Base-by-base conservation (phyloP, 2,888 invertebrate genomes). In the Sclerodermus sp. region DNA sequence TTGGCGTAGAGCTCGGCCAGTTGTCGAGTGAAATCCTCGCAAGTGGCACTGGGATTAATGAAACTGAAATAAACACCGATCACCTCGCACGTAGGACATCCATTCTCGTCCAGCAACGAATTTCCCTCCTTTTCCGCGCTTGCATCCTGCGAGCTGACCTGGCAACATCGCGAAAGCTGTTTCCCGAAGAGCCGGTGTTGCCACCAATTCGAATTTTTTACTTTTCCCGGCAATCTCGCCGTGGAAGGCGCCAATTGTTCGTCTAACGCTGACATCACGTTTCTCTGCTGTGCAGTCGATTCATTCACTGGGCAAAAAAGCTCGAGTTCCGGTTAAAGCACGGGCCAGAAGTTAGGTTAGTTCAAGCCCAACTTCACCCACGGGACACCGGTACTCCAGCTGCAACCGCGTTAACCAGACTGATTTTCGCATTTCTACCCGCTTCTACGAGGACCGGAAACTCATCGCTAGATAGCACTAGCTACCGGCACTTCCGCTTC, bases 31-130 rank as follows among this genome's bases (percentile, higher is more conserved):
- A 87, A 86, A 68, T 88, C 87, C 69, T 87, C 87, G 80, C 85
- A 85, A 41, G 83, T 82, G 55, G 84, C 83, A 73, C 85, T 86
- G 54, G 87, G 84, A 65, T 87, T 87, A 13, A 87, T 87, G 70
- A 88, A 87, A 43, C 87, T 87, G 74, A 88, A 88, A 71, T 87
- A 88, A 58, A 87, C 81, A 29, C 86, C 87, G 64, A 85, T 84
- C 45, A 83, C 68, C 51, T 76, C 72, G 64, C 70, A 75, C 37
- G 54, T 53, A 14, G 70, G 47, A 3, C 47, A 57, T 30, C 66
- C 59, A 43, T 65, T 62, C 13, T 66, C 70, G 47, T 62, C 64
- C 38, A 66, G 49, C 31, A 68, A 61, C 6, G 55, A 52, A 37
- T 58, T 64, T 8, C 64, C 57, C 18, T 66, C 65, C 41, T 55